Base-by-base conservation (phyloP, 2,888 invertebrate genomes). In the Tiliacea aurago region DNA sequence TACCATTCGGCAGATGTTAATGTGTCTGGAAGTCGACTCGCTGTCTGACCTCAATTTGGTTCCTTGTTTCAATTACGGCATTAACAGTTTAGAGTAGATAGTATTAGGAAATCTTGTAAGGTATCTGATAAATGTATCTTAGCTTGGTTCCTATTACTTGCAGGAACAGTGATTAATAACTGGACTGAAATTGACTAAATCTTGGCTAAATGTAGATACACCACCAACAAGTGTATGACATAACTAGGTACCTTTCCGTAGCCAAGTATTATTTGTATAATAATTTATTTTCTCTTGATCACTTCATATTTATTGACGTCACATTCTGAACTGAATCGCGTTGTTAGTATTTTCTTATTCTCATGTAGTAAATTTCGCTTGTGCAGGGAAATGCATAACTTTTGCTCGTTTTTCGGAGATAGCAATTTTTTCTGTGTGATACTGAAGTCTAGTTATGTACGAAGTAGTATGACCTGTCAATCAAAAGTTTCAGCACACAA, bases 401-500 rank as follows among this genome's bases (percentile, higher is more conserved):
- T 41, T 61, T 53, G 43, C n/a, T 51, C 4, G 28, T n/a, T 66
- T 49, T 61, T 18, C 23, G 28, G 51, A 43, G 28, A 53, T 49
- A 41, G 18, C 33, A 33, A 70, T 55, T 37, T 45, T 61, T 65
- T 53, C 53, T 47, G 53, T 49, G 20, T 51, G 53, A 49, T 62
- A 62, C 23, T 45, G 73, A 77, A 63, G 56, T 28, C 43, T 82
- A 70, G 45, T 51, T 53, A 41, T 37, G 28, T 58, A 63, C 66
- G 55, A 70, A 45, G 73, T 20, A 62, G n/a, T 68, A 47, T 23
- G 23, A 70, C 86, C 86, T 86, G 86, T 76, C 75, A 86, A 85
- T 79, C 49, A 86, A 86, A 84, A 73, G 67, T 63, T 73, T 79
- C 67, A 86, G 66, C 70, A 84, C 84, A 85, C 73, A 66, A 64